Percentiles rank a stretch among this genome's conserved stretches.
Evolutionary conservation across 2,113 vertebrate genomes (phyloP).

Genomic region (Sphyrna mokarran): DNA sequence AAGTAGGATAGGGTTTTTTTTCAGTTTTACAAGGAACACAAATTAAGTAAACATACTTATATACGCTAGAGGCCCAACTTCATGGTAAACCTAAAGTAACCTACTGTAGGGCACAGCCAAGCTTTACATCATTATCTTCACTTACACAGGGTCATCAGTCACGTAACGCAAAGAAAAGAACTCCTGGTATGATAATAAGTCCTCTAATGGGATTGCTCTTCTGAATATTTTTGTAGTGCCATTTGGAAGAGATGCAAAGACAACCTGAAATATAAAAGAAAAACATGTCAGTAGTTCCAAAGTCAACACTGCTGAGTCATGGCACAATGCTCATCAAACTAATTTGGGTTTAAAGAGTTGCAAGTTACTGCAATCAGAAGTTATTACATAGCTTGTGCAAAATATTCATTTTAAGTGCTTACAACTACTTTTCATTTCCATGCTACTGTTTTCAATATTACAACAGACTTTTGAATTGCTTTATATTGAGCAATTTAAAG

Average conservation of each 20-base stretch:
- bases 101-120: background rate
- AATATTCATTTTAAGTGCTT: background rate
- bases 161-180: background rate
- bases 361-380: background rate
- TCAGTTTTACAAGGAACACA: background rate
- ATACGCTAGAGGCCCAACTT: background rate
- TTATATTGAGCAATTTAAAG: too few relatives aligned
- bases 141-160: background rate
- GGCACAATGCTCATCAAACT: background rate
- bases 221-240: background rate
- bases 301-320: background rate
- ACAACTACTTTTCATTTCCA: background rate
- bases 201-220: background rate
- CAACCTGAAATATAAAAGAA: background rate
- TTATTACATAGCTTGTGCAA: background rate
- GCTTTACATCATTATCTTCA: background rate
- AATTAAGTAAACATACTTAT: background rate
- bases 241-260: background rate
- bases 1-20: background rate
- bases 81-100: background rate
- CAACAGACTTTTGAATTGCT: too few relatives aligned
- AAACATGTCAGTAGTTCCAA: background rate
- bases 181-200: conserved; percentile 11
- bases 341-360: background rate
- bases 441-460: too few relatives aligned